Conservation (phyloP, 2,113 vertebrate genomes). For the Oceanites oceanicus region DNA sequence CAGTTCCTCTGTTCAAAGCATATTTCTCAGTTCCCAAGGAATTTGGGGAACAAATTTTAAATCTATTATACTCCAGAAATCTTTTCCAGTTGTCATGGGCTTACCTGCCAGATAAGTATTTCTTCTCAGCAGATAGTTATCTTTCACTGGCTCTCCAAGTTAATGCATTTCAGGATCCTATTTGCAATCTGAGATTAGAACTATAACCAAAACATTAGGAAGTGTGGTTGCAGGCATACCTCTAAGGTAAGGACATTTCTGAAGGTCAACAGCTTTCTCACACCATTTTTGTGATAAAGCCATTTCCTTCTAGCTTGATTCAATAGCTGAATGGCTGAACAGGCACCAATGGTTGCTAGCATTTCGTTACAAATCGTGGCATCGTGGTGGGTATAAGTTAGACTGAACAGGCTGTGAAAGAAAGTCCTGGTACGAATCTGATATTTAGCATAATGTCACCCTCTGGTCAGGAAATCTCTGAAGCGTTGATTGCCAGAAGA, state of each 20-base stretch:
- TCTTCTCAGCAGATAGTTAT: background rate
- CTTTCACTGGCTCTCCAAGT: background rate
- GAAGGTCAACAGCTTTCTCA: background rate
- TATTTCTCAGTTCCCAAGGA: conserved; percentile 6
- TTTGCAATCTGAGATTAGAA: background rate
- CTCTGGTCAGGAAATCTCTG: background rate
- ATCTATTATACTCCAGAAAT: background rate
- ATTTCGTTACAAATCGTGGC: background rate
- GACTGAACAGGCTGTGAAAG: background rate
- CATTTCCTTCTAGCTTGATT: background rate
- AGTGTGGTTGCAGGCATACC: background rate
- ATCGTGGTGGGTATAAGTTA: background rate
- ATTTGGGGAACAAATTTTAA: background rate
- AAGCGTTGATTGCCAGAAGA: background rate
- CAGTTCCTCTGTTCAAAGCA: background rate
- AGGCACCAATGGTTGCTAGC: background rate
- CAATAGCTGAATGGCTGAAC: background rate
- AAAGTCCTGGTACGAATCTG: background rate
- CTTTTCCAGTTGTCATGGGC: background rate
- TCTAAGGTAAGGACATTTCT: background rate
- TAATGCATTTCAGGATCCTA: background rate
- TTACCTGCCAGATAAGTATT: background rate
- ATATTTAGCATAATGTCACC: background rate
- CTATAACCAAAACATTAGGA: background rate
- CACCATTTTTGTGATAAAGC: background rate